A percentile compares a stretch with the other conserved stretches of the same genome.
phyloP scores from a whole-genome alignment of 2,113 vertebrate genomes.

The Oryzias javanicus region DNA sequence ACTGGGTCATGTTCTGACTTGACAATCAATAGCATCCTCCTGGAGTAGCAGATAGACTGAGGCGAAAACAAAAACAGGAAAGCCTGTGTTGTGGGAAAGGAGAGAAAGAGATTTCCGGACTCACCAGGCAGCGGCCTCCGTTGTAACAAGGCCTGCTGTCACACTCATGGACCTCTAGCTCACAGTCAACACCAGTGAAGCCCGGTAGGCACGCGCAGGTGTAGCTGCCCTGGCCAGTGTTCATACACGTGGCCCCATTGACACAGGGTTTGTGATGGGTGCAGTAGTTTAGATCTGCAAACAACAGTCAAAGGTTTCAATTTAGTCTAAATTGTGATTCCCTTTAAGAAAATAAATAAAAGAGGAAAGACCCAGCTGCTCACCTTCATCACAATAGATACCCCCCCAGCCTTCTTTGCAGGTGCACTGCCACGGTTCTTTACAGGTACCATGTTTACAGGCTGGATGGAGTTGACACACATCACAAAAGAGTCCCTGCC shows the following conservation, averaged over 20 bases:
- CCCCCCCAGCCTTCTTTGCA: slow-evolving; percentile 98
- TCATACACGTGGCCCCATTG: slow-evolving; percentile 94
- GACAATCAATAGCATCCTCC: slow-evolving; percentile 76
- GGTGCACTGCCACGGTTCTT: slow-evolving; percentile 87
- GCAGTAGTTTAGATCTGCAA: slow-evolving; percentile 97
- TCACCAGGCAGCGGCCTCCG: slow-evolving; percentile 90
- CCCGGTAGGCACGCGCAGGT: slow-evolving; percentile 91
- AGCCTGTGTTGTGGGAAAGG: slow-evolving; percentile 76
- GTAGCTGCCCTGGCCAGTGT: slow-evolving; percentile 95
- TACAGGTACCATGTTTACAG: slow-evolving; percentile 95
- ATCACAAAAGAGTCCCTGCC: slow-evolving; percentile 91
- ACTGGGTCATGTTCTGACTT: slow-evolving; percentile 72
- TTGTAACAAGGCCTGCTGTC: slow-evolving; percentile 93
- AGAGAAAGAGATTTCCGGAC: slow-evolving; percentile 72
- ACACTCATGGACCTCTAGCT: slow-evolving; percentile 89
- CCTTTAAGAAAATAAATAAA: too few relatives aligned
- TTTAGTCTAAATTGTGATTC: too few relatives aligned
- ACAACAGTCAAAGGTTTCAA: slow-evolving; percentile 20
- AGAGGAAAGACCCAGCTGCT: slow-evolving; percentile 18
- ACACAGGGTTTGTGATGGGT: slow-evolving; percentile 94
- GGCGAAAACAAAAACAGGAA: slow-evolving; percentile 78
- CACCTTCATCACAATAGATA: slow-evolving; percentile 96
- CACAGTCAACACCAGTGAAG: slow-evolving; percentile 89
- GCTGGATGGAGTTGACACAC: slow-evolving; percentile 90
- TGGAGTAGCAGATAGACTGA: slow-evolving; percentile 64